phyloP scores from a whole-genome alignment of 2,888 invertebrate genomes.

The Metellina segmentata region DNA sequence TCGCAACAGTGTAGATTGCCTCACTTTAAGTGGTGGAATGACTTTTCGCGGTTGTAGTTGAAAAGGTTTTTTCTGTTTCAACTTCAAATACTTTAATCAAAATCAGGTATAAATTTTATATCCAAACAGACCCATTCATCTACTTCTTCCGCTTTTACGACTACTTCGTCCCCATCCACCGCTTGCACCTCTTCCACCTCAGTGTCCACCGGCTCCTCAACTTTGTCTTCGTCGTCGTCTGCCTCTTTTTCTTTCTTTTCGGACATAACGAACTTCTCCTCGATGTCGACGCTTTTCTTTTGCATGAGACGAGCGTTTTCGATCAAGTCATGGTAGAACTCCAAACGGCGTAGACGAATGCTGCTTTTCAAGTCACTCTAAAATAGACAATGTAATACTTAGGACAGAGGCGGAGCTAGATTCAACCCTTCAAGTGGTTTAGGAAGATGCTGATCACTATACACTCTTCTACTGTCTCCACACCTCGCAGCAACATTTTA shows the following conservation, averaged over 20 bases:
- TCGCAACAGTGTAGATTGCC: too few species aligned
- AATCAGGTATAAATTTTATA: background rate
- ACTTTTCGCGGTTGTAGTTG: too few species aligned
- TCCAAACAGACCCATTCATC: slow-evolving; percentile 50
- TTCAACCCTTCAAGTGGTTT: too few species aligned
- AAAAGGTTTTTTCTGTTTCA: too few species aligned
- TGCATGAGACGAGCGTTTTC: slow-evolving; percentile 28
- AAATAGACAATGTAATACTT: too few species aligned
- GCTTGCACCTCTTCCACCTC: background rate
- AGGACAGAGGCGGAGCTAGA: too few species aligned
- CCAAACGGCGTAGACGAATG: slow-evolving; percentile 47
- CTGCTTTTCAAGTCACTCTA: slow-evolving; percentile 42
- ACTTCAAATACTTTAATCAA: too few species aligned
- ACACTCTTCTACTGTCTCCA: too few species aligned
- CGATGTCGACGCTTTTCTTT: slow-evolving; percentile 8
- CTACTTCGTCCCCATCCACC: slow-evolving; percentile 3
- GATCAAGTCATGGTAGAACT: slow-evolving; percentile 51
- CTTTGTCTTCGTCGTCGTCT: background rate
- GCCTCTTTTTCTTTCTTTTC: slow-evolving; percentile 26
- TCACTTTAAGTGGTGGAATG: too few species aligned
- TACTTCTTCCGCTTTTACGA: slow-evolving; percentile 42
- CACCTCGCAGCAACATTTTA: too few species aligned
- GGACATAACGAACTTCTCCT: slow-evolving; percentile 21
- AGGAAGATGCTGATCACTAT: too few species aligned
- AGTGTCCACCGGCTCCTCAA: background rate